Conservation (phyloP, 2,888 invertebrate species). For the Yponomeuta plumbellus region DNA sequence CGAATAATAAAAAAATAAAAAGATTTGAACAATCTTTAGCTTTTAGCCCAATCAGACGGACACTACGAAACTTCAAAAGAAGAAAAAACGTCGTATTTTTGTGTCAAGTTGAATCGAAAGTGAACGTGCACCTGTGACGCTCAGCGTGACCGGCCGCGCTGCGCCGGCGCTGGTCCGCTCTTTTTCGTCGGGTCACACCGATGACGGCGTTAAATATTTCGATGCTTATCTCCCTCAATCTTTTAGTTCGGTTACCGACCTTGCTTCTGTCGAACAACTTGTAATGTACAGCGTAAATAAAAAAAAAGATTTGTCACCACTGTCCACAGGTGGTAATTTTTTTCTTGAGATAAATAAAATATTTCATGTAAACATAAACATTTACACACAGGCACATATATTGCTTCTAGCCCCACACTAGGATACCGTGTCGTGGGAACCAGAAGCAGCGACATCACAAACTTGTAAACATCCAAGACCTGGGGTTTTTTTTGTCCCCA, state of each 20-base stretch:
- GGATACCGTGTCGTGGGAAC: too few species aligned
- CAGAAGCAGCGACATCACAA: too few species aligned
- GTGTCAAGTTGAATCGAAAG: conserved; percentile 57
- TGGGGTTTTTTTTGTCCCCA: too few species aligned
- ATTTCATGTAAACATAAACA: too few species aligned
- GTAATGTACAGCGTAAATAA: too few species aligned
- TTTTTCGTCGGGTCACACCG: conserved; percentile 60
- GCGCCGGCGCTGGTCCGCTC: conserved; percentile 31
- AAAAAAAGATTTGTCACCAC: not conserved
- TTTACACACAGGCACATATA: too few species aligned
- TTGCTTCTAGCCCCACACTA: too few species aligned
- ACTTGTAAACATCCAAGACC: too few species aligned
- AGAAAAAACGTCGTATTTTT: conserved; percentile 19
- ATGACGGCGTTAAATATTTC: conserved; percentile 28
- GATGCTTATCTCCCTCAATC: not conserved
- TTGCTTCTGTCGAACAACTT: not conserved
- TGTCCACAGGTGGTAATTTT: not conserved
- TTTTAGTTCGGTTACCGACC: not conserved
- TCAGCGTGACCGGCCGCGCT: conserved; percentile 42
- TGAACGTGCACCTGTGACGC: conserved; percentile 67
- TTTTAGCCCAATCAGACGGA: not conserved
- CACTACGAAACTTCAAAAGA: not conserved
- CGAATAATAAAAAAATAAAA: too few species aligned
- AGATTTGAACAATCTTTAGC: too few species aligned
- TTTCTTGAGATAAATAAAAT: too few species aligned